Percentiles rank a stretch among this genome's conserved stretches.
phyloP scores from a whole-genome alignment of 2,888 invertebrate genomes.

The Acanthosepion pharaonis region DNA sequence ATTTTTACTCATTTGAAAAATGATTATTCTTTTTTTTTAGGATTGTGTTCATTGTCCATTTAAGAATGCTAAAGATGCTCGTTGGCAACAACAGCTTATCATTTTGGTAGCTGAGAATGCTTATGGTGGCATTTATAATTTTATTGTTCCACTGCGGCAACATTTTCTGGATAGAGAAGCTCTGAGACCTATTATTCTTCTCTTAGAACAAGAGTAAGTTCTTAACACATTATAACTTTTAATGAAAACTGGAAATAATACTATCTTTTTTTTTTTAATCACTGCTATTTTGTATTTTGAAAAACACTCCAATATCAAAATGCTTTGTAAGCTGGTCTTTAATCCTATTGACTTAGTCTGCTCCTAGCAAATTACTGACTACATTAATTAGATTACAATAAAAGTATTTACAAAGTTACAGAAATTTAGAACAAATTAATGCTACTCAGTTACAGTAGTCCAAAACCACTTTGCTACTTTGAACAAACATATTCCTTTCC shows the following conservation, averaged over 20 bases:
- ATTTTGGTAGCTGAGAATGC: conserved; percentile 97
- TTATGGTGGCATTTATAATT: conserved; percentile 97
- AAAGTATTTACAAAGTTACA: too few species aligned
- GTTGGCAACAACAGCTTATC: conserved; percentile 97
- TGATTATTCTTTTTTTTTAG: conserved; percentile 74
- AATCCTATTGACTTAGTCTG: too few species aligned
- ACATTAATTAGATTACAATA: too few species aligned
- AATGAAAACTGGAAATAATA: background rate
- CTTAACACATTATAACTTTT: background rate
- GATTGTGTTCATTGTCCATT: conserved; percentile 95
- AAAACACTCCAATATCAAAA: background rate
- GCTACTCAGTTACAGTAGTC: too few species aligned
- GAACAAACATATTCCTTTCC: too few species aligned
- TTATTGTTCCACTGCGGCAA: conserved; percentile 95
- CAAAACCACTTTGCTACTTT: too few species aligned
- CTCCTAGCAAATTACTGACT: too few species aligned
- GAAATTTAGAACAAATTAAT: too few species aligned
- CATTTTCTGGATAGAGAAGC: conserved; percentile 95
- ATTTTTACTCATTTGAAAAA: too few species aligned
- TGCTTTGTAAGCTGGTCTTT: too few species aligned
- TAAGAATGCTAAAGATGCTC: conserved; percentile 91
- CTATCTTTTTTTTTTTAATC: background rate
- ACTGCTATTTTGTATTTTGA: background rate
- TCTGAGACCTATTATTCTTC: conserved; percentile 93
- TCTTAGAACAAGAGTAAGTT: conserved; percentile 84